Base-by-base conservation (phyloP, 1,140 invertebrate genomes). In the Aphidius ervi region DNA sequence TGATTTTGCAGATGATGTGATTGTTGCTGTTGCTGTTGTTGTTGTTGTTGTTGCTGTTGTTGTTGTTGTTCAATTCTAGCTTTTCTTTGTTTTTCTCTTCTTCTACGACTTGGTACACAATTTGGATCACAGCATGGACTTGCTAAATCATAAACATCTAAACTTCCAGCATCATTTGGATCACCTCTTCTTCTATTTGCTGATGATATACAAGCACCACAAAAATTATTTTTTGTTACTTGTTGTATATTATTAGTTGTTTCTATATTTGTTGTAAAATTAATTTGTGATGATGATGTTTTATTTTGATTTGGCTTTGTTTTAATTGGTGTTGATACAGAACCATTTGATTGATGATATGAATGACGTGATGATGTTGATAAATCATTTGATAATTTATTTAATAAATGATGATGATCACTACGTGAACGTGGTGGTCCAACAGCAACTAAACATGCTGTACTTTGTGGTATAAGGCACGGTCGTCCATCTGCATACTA, bases 41-140 rank as follows among this genome's bases (percentile, higher is more conserved):
- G 46, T 47, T 65, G 57, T 52, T 64, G 65, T n/a, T 67, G 64
- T 9, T 62, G 59, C 55, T 76, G 73, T 58, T 78, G 70, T 55
- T 71, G 71, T 56, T 75, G 75, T 52, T 69, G 77, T 40, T 77
- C 75, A 54, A 74, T 76, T 20, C 70, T 63, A 0, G 67, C 63
- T 4, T 73, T 67, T 23, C 74, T 67, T 57, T 77, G 74, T 52
- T 77, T 81, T 45, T 78, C 78, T 46, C 87, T 82, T 42, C 89
- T 82, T 61, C 83, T 80, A n/a, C 86, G 75, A 48, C 86, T 86
- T 23, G 90, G 90, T 20, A 93, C 89, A 68, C 90, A 93, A 65
- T 91, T 88, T 0, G 88, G 87, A 73, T 91, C 88, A 72, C 91
- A 93, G 67, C 90, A 93, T 1, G 90, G 88, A 76, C 88, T 92